Base-by-base conservation (phyloP, 2,113 vertebrate genomes). In the Phyllostomus hastatus region DNA sequence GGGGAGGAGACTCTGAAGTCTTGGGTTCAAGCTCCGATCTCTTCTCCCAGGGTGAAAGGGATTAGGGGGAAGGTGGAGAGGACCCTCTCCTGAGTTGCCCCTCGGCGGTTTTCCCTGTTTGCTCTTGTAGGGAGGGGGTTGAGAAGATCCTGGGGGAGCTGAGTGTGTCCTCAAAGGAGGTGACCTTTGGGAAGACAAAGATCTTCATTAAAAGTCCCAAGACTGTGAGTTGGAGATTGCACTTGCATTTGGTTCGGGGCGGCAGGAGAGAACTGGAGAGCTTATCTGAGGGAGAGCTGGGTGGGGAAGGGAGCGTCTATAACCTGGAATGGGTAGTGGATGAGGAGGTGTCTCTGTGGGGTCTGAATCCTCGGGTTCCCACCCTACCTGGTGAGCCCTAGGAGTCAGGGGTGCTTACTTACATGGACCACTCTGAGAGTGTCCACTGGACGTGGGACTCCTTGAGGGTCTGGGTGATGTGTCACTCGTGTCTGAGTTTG, bases 131-230 rank as follows among this genome's bases (percentile, higher is more conserved):
- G 97, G 97, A 98, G 1, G 99, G 98, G 0, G 33, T 86, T 0
- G 81, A 98, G 94, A 87, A 78, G 57, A 70, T 99, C 61, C 41
- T 99, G 84, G 95, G 10, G 0, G 97, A 97, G 0, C 90, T 98
- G 94, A 48, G 5, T 0, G 10, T 98, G 19, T 91, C 98, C 0
- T 1, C 80, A 0, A 98, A 97, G 90, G 99, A 99, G 92, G 10
- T 98, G 95, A 98, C 98, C 0, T 99, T 98, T 0, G 99, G 99
- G 33, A 98, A 97, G 95, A 99, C 98, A 54, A 99, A 99, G 94
- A 70, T 99, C 97, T 99, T 99, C 97, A 99, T 99, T 96, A 98
- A 98, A 95, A 99, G 98, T 0, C 99, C 99, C 0, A 97, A 80
- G 70, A 98, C 98, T 0, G 99, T 99, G 98, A 98, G 99, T 97